These are phyloP conservation scores for Ischnura elegans DNA, from an alignment of 2,888 invertebrate genomes.

Conservation along the genomic window DNA sequence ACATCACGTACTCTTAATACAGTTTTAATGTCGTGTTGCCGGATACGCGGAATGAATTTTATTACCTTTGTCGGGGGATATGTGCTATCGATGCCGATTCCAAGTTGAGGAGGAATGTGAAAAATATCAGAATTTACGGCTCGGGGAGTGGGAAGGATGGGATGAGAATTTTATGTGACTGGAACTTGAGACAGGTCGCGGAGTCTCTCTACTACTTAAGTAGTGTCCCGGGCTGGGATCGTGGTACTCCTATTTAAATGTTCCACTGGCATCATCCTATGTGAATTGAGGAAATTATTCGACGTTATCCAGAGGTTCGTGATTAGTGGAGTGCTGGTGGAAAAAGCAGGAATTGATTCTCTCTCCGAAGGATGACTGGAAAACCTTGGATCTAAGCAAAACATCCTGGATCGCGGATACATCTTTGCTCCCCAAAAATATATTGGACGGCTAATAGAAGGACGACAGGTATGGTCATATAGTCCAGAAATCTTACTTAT, in stretches of 20 bases:
- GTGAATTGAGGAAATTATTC: not conserved
- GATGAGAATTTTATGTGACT: not conserved
- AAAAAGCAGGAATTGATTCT: not conserved
- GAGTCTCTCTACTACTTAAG: not conserved
- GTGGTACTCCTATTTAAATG: not conserved
- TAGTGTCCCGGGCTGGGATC: not conserved
- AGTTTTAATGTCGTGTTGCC: not conserved
- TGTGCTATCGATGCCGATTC: not conserved
- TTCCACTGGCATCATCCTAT: not conserved
- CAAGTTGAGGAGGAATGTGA: not conserved
- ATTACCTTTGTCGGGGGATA: not conserved
- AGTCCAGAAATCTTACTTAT: too few relatives aligned
- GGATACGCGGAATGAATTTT: not conserved
- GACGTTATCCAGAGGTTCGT: not conserved
- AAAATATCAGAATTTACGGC: not conserved
- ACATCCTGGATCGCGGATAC: not conserved
- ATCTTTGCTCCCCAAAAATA: not conserved
- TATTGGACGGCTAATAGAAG: not conserved
- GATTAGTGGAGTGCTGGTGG: not conserved
- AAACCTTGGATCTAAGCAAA: not conserved
- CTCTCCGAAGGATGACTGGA: not conserved
- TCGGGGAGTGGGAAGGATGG: not conserved
- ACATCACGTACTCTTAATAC: not conserved
- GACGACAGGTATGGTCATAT: not conserved
- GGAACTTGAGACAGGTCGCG: not conserved